Base-by-base conservation (phyloP, 2,797 vertebrate species). In the Mallotus villosus region DNA sequence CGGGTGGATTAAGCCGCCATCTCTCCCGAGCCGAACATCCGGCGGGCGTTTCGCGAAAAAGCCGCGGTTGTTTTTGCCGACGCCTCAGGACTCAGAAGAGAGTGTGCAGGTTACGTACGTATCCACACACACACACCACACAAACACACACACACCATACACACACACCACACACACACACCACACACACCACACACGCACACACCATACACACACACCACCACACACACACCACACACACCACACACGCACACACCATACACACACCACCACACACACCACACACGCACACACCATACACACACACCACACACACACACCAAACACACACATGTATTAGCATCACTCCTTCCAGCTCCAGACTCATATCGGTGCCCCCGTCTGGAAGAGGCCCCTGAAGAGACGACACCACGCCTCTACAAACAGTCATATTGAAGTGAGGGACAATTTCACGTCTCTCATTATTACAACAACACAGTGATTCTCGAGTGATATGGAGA, bases 351-450 rank as follows among this genome's bases (percentile, higher is more conserved):
- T 67, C 62, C 61, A 74, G 75, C 73, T 74, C 66, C 37, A 69
- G 34, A 70, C 73, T 74, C 70, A 83, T 83, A 82, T 81, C 66
- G 67, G 65, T n/a, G 55, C 71, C 66, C 37, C 53, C 58, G 24
- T 72, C 53, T 46, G 46, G 34, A 51, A 67, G 49, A 41, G 64
- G 41, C 37, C 29, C 12, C 64, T 29, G 71, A 51, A 75, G 67
- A 74, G 46, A 49, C 25, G 34, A 11, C 24, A 67, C 68, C 65
- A 60, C 21, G 8, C 77, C 77, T 83, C 60, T 22, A 73, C 77
- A 83, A 86, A 86, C 69, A 77, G 17, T 66, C 58, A 79, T 80
- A 83, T 85, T 74, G 74, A 71, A 62, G 24, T 7, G 27, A 21
- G 63, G 27, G 66, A 68, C 51, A 41, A 16, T 66, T 41, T 59